These are phyloP conservation scores for Hesperia comma DNA, from an alignment of 2,888 invertebrate species.

Conservation along the genomic window DNA sequence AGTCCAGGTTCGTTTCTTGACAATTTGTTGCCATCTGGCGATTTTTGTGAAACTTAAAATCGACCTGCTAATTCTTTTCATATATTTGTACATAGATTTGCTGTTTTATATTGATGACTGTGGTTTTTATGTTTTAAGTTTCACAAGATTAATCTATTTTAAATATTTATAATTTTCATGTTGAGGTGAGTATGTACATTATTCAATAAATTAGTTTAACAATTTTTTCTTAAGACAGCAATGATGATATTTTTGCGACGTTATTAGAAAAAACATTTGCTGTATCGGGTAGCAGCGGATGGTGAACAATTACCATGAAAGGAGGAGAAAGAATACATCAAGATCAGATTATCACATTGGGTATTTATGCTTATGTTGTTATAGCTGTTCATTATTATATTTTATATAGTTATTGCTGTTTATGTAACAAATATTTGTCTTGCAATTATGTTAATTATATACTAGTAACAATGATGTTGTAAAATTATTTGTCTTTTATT, in stretches of 20 bases:
- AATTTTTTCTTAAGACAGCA: constrained; percentile 9
- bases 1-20: constrained; percentile 68
- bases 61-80: background rate
- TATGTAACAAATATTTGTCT: no score
- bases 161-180: background rate
- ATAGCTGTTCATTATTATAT: background rate
- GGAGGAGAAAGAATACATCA: background rate
- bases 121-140: constrained; percentile 14
- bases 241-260: background rate
- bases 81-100: background rate
- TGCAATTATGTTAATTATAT: background rate
- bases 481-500: no score
- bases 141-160: constrained; percentile 13
- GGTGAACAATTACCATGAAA: background rate
- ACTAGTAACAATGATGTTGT: background rate
- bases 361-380: background rate
- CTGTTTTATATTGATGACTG: background rate
- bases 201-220: constrained; percentile 15
- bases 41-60: constrained; percentile 27
- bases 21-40: constrained; percentile 23
- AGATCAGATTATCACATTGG: background rate
- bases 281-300: background rate
- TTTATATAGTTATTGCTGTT: no score
- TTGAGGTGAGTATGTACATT: constrained; percentile 22
- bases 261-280: background rate